Conservation (phyloP, 2,888 invertebrate genomes). For the Andrena bicolor region DNA sequence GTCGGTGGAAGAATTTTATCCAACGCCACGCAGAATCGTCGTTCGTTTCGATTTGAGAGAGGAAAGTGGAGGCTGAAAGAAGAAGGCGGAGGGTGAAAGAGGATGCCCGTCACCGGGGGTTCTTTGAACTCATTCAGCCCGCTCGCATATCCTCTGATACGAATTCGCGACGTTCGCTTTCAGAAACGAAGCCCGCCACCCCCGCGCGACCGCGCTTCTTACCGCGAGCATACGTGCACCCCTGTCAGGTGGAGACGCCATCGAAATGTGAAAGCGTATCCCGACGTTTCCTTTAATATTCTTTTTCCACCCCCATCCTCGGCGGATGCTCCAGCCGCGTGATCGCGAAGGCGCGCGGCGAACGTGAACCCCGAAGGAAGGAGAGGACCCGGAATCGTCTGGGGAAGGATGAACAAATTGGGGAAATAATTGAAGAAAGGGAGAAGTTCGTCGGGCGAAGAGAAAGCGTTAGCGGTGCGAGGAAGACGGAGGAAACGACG, state of each 20-base stretch:
- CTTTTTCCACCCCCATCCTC: constrained; percentile 38
- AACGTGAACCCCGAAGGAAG: background rate
- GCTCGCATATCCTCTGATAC: constrained; percentile 36
- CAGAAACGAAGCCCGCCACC: constrained; percentile 44
- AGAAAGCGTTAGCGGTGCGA: background rate
- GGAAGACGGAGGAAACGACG: background rate
- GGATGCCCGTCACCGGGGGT: constrained; percentile 18
- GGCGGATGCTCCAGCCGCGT: background rate
- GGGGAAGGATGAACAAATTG: no score
- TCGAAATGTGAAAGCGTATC: constrained; percentile 68
- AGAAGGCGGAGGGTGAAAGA: constrained; percentile 10
- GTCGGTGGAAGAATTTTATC: constrained; percentile 10
- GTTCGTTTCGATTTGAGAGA: constrained; percentile 36
- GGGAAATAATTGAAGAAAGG: background rate
- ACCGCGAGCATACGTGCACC: constrained; percentile 32
- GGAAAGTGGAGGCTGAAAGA: constrained; percentile 9
- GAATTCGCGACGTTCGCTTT: constrained; percentile 54
- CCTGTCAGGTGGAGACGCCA: constrained; percentile 42
- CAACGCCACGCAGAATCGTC: constrained; percentile 22
- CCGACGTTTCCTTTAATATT: constrained; percentile 71
- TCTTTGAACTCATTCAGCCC: constrained; percentile 54
- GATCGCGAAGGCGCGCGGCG: background rate
- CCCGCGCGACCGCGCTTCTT: constrained; percentile 19
- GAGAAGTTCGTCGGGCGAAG: background rate
- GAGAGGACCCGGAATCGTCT: no score